phyloP scores from a whole-genome alignment of 2,113 vertebrate species.

The Notechis scutatus region DNA sequence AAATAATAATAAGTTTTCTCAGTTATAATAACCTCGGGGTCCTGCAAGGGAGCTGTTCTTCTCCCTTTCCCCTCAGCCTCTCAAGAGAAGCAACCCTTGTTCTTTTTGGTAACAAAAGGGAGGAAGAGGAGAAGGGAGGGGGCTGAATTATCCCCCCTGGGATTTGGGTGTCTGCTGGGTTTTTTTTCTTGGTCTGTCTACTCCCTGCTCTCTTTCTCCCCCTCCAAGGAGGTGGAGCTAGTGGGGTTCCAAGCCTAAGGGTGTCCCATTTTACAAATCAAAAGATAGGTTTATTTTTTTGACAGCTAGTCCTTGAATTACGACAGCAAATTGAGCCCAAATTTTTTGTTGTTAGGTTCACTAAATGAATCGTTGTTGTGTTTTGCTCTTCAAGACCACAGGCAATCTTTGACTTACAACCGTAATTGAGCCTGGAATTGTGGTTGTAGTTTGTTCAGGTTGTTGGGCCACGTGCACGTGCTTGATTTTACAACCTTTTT shows the following conservation, averaged over 20 bases:
- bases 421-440: too few relatives aligned
- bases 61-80: not conserved
- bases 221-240: not conserved
- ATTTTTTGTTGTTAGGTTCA: too few relatives aligned
- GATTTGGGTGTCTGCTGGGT: not conserved
- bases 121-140: not conserved
- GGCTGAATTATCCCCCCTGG: not conserved
- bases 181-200: not conserved
- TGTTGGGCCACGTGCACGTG: too few relatives aligned
- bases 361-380: too few relatives aligned
- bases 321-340: too few relatives aligned
- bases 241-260: not conserved
- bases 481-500: too few relatives aligned
- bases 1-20: not conserved
- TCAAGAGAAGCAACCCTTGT: not conserved
- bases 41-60: not conserved
- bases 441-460: too few relatives aligned
- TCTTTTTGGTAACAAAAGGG: not conserved
- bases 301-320: too few relatives aligned
- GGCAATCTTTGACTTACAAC: too few relatives aligned
- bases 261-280: not conserved
- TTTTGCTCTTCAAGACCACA: not conserved
- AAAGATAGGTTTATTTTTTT: not conserved
- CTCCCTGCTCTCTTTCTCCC: too few relatives aligned
- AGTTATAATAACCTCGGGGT: not conserved